Conservation (phyloP, 2,888 invertebrate species). For the Archips crataeganus region DNA sequence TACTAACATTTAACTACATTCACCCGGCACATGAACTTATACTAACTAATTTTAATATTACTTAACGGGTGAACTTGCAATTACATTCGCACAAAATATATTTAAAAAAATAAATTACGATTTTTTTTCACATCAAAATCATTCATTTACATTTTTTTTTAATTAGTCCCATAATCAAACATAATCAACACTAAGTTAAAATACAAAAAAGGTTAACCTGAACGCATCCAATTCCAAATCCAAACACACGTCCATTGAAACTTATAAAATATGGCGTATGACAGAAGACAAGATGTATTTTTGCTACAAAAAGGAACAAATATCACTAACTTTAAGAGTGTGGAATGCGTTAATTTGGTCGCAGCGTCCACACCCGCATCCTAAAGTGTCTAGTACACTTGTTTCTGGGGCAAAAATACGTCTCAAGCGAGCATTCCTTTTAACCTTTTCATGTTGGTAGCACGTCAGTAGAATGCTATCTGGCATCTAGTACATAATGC, state of each 20-base stretch:
- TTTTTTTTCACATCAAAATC: conserved; percentile 56
- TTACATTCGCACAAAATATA: conserved; percentile 47
- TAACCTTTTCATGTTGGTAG: conserved; percentile 34
- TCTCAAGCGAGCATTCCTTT: conserved; percentile 29
- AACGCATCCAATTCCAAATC: conserved; percentile 21
- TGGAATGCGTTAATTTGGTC: neutral
- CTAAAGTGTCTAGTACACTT: conserved; percentile 6
- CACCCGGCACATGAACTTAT: conserved; percentile 47
- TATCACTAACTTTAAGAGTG: conserved; percentile 11
- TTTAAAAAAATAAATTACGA: conserved; percentile 64
- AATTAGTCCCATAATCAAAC: conserved; percentile 21
- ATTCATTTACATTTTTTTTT: conserved; percentile 38
- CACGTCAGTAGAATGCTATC: conserved; percentile 20
- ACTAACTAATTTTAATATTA: conserved; percentile 39
- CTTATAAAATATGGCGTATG: conserved; percentile 19
- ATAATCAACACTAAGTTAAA: conserved; percentile 21
- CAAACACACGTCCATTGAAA: conserved; percentile 34
- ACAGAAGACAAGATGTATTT: conserved; percentile 18
- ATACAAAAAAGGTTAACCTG: conserved; percentile 39
- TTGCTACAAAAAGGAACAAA: conserved; percentile 8
- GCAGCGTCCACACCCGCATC: conserved; percentile 7
- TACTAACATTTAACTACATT: conserved; percentile 44
- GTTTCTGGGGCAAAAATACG: conserved; percentile 12
- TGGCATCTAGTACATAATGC: conserved; percentile 10
- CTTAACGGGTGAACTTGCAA: conserved; percentile 45